Evolutionary conservation across 2,113 vertebrate genomes (phyloP).

Genomic region (Penelope pileata): DNA sequence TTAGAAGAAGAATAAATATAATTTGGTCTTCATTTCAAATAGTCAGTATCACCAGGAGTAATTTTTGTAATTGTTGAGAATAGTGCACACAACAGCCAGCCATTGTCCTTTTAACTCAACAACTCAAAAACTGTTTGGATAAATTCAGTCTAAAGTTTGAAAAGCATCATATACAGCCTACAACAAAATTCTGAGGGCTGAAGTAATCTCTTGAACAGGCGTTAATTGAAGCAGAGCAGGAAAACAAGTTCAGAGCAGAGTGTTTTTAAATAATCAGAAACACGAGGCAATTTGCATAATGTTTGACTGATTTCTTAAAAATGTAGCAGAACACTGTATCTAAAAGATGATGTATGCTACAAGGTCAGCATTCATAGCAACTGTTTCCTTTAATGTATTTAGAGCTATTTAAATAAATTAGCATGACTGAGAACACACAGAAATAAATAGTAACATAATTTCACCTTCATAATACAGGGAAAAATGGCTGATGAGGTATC

Average conservation of each 20-base stretch:
- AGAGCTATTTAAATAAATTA: conserved; percentile 20
- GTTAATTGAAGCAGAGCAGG: background rate
- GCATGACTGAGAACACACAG: background rate
- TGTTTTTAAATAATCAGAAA: conserved; percentile 39
- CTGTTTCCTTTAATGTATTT: background rate
- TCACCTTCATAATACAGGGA: background rate
- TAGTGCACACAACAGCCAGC: background rate
- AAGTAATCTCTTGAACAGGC: background rate
- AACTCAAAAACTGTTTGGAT: background rate
- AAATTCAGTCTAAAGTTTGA: background rate
- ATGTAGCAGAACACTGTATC: background rate
- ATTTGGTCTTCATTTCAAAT: background rate
- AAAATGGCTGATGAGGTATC: background rate
- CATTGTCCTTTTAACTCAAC: background rate
- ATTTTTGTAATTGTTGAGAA: background rate
- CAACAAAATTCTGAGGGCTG: background rate
- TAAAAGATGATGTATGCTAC: background rate
- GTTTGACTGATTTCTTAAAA: conserved; percentile 20
- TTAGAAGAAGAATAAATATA: background rate
- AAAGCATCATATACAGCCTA: background rate
- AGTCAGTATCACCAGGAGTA: background rate
- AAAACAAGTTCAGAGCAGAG: conserved; percentile 29
- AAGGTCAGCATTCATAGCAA: conserved; percentile 6
- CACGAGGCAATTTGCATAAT: conserved; percentile 19
- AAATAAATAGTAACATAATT: background rate